These are phyloP conservation scores for Cervus canadensis DNA, from an alignment of 2,113 vertebrate genomes.

Conservation along the genomic window DNA sequence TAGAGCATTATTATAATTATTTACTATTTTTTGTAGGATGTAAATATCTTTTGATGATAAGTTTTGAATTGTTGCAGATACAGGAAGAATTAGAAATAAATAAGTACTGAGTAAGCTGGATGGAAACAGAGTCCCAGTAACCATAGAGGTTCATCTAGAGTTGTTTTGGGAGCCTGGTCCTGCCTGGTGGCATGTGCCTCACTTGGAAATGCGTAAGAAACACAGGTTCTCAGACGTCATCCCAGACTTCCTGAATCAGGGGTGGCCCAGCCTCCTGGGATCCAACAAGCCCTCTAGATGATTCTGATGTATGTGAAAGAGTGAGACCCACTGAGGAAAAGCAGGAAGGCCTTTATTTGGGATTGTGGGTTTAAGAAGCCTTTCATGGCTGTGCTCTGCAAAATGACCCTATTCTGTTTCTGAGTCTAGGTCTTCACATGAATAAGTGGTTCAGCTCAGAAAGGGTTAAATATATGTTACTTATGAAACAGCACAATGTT, in stretches of 20 bases:
- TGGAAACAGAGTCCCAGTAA: background rate
- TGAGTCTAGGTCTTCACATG: background rate
- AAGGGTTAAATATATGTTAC: background rate
- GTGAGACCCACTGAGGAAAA: background rate
- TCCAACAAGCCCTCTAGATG: background rate
- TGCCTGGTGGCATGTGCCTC: background rate
- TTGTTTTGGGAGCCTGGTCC: background rate
- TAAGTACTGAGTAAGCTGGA: background rate
- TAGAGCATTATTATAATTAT: background rate
- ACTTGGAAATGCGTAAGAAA: background rate
- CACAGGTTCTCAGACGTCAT: background rate
- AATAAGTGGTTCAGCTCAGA: background rate
- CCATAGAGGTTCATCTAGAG: background rate
- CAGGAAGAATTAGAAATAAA: background rate
- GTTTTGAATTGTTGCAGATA: background rate
- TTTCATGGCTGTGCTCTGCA: background rate
- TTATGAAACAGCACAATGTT: background rate
- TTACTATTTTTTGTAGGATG: background rate
- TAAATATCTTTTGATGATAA: background rate
- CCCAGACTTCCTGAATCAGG: background rate
- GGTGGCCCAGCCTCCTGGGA: background rate
- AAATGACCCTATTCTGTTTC: background rate
- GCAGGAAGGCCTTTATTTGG: too few relatives aligned
- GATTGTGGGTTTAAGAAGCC: background rate
- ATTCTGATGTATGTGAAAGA: accelerated